A percentile compares a stretch with the other conserved stretches of the same genome.
Conservation (phyloP, 2,888 invertebrate species). For the Himalopsyche tibetana region DNA sequence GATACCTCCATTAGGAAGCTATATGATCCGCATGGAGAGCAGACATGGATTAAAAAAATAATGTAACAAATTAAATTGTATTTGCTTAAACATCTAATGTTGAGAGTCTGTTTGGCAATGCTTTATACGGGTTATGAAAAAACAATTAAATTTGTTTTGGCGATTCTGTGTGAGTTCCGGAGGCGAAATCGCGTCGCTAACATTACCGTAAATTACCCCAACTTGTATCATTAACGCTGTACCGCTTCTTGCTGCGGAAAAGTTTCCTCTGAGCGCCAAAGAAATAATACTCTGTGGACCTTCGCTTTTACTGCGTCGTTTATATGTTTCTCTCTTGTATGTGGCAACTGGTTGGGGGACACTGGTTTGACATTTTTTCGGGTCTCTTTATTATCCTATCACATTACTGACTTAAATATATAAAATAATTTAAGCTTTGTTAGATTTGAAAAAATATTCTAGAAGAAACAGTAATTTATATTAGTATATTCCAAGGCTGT, state of each 20-base stretch:
- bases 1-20: too few species aligned
- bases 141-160: slow-evolving; percentile 46
- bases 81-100: background rate
- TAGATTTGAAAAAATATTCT: too few species aligned
- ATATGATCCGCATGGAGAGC: too few species aligned
- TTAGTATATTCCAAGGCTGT: too few species aligned
- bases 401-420: too few species aligned
- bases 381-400: too few species aligned
- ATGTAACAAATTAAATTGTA: too few species aligned
- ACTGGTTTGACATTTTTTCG: background rate
- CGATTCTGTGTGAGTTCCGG: slow-evolving; percentile 34
- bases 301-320: background rate
- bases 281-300: slow-evolving; percentile 35
- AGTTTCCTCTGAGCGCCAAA: slow-evolving; percentile 51
- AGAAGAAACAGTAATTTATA: too few species aligned
- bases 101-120: background rate
- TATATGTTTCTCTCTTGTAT: background rate
- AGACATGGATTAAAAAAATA: too few species aligned
- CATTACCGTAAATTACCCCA: slow-evolving; percentile 61
- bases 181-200: slow-evolving; percentile 34
- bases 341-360: background rate
- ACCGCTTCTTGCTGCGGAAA: slow-evolving; percentile 54
- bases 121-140: slow-evolving; percentile 44
- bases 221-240: slow-evolving; percentile 61
- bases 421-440: too few species aligned